Evolutionary conservation across 2,888 invertebrate species (phyloP).

Genomic region (Matsumyia berberina): DNA sequence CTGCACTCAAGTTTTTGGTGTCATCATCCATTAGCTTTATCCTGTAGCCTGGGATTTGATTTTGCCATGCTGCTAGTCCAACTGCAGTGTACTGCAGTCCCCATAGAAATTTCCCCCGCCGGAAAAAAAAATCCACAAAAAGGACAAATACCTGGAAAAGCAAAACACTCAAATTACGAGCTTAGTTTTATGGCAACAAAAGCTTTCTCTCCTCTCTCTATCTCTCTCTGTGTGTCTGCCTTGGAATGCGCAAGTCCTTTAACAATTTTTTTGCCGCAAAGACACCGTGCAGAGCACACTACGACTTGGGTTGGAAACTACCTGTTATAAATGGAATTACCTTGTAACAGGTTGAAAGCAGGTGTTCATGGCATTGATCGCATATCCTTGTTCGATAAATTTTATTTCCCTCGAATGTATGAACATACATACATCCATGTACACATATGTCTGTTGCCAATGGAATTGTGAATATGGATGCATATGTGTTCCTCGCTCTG

Average conservation of each 20-base stretch:
- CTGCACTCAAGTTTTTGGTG: conserved; percentile 47
- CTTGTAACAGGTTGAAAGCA: conserved; percentile 76
- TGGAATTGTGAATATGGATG: no score
- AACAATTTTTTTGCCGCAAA: conserved; percentile 14
- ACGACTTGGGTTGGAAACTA: conserved; percentile 46
- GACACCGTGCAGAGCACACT: conserved; percentile 6
- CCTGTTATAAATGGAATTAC: conserved; percentile 70
- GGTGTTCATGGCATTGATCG: conserved; percentile 76
- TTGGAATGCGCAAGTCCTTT: conserved; percentile 12
- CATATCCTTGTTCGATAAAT: conserved; percentile 73
- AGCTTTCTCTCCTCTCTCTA: conserved; percentile 34
- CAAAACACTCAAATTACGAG: not conserved
- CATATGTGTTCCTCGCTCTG: no score
- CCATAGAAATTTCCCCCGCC: conserved; percentile 12
- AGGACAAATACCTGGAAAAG: conserved; percentile 31
- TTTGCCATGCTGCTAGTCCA: not conserved
- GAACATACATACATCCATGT: not conserved
- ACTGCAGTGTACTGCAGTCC: conserved; percentile 46
- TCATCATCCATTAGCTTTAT: conserved; percentile 44
- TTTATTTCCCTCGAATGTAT: conserved; percentile 35
- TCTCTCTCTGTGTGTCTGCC: not conserved
- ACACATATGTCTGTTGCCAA: conserved; percentile 1
- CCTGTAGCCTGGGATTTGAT: conserved; percentile 22
- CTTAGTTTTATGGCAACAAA: conserved; percentile 46
- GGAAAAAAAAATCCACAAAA: conserved; percentile 8